phyloP scores from a whole-genome alignment of 2,888 invertebrate species.

The Liposcelis brunnea region DNA sequence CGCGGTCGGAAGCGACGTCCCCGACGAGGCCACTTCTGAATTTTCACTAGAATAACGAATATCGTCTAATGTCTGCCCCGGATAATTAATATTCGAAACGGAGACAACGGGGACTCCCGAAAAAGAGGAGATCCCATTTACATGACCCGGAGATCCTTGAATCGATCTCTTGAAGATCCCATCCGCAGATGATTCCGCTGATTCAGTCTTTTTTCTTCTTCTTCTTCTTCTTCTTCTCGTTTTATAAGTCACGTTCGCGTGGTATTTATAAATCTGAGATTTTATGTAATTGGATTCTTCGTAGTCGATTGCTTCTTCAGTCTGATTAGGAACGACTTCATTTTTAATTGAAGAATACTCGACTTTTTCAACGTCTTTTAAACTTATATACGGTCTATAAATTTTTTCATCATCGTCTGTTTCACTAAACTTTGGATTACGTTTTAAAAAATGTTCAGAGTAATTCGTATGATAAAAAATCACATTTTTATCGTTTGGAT shows the following conservation, averaged over 20 bases:
- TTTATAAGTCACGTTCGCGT: constrained; percentile 7
- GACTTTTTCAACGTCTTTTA: neutral
- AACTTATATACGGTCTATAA: too few species aligned
- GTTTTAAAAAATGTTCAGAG: constrained; percentile 1
- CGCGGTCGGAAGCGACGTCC: neutral
- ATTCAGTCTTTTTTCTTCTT: neutral
- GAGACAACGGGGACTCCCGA: constrained; percentile 4
- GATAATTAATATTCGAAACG: neutral
- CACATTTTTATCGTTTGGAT: neutral
- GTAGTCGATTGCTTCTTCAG: neutral
- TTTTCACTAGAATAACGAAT: neutral
- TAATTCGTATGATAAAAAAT: neutral
- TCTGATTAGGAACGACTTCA: neutral
- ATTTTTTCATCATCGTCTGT: too few species aligned
- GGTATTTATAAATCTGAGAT: constrained; percentile 4
- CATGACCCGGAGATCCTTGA: too few species aligned
- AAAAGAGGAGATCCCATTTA: neutral
- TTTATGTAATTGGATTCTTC: constrained; percentile 1
- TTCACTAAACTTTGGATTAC: too few species aligned
- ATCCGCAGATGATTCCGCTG: neutral
- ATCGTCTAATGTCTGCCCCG: neutral
- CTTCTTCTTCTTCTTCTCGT: too few species aligned
- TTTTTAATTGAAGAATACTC: constrained; percentile 11
- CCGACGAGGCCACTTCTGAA: constrained; percentile 5
- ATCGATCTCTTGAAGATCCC: constrained; percentile 4